phyloP scores from a whole-genome alignment of 1,140 invertebrate species.

The Aphis gossypii region DNA sequence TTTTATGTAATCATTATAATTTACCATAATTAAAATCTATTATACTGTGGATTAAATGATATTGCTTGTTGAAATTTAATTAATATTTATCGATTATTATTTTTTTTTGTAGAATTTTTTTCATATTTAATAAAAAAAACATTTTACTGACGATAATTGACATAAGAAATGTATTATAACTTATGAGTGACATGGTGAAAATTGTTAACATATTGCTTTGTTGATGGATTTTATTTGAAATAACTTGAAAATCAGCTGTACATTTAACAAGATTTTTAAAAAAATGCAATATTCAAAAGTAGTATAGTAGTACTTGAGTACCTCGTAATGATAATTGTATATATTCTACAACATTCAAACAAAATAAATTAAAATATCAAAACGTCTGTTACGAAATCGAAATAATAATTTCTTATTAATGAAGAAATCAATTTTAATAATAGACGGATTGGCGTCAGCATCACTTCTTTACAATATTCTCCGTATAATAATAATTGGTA shows the following conservation, averaged over 20 bases:
- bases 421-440: slow-evolving; percentile 1
- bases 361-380: background rate
- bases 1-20: background rate
- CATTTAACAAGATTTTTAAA: background rate
- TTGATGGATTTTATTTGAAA: background rate
- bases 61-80: background rate
- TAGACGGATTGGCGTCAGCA: background rate
- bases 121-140: background rate
- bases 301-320: background rate
- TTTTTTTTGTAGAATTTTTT: background rate
- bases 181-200: background rate
- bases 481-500: slow-evolving; percentile 5
- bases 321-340: background rate
- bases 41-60: background rate
- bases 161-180: rapidly evolving
- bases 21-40: background rate
- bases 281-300: background rate
- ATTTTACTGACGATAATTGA: background rate
- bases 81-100: background rate
- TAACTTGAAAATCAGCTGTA: background rate
- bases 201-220: background rate
- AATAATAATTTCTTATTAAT: background rate
- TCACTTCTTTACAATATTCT: background rate
- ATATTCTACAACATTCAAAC: background rate
- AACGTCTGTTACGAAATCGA: background rate